Percentiles rank a stretch among this genome's conserved stretches.
Evolutionary conservation across 2,113 vertebrate species (phyloP).

Genomic region (Egretta garzetta): DNA sequence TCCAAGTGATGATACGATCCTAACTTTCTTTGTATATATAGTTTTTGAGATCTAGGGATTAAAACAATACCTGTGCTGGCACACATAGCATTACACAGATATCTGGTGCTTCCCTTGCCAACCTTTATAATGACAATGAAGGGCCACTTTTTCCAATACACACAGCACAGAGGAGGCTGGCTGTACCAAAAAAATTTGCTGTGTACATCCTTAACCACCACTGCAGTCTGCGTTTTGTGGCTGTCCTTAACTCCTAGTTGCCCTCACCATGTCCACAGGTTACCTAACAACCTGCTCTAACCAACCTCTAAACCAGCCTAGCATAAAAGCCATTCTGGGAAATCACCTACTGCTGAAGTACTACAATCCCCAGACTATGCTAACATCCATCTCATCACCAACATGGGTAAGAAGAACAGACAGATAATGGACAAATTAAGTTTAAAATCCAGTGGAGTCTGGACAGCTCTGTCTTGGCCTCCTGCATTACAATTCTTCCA

Average conservation of each 20-base stretch:
- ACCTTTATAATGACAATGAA: rapidly evolving
- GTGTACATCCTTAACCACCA: neutral
- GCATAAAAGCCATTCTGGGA: neutral
- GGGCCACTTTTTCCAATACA: neutral
- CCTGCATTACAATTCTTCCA: neutral
- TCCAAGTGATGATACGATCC: neutral
- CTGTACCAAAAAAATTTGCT: neutral
- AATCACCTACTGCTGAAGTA: neutral
- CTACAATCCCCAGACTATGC: neutral
- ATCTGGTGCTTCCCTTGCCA: neutral
- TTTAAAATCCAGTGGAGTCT: neutral
- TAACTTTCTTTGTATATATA: neutral
- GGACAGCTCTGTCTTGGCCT: neutral
- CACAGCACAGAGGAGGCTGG: neutral
- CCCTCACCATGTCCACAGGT: neutral
- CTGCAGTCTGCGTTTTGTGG: neutral
- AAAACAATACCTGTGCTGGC: neutral
- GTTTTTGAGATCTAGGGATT: neutral
- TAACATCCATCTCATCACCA: neutral
- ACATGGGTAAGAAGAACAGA: neutral
- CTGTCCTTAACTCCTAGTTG: neutral
- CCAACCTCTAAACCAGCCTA: neutral
- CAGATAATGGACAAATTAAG: neutral
- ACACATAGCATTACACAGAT: neutral
- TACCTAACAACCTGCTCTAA: neutral